A percentile compares a stretch with the other conserved stretches of the same genome.
Conservation (phyloP, 2,113 vertebrate species). For the Ceyx melanurus region DNA sequence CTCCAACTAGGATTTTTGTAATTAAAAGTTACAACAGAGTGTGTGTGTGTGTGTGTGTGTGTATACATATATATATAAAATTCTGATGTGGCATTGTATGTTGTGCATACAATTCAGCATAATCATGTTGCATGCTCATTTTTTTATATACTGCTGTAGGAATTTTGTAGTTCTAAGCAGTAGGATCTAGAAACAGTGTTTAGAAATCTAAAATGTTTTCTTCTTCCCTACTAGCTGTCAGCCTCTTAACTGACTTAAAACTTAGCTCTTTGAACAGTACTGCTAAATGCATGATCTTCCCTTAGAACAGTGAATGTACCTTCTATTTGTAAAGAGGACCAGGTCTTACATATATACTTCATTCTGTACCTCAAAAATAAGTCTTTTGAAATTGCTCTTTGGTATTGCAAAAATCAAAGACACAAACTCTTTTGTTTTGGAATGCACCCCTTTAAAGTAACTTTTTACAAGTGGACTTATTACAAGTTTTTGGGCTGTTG, state of each 20-base stretch:
- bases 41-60: background rate
- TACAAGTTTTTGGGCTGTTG: background rate
- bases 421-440: background rate
- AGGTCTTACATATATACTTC: background rate
- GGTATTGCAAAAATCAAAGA: background rate
- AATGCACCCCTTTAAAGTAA: background rate
- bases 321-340: background rate
- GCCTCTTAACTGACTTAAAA: background rate
- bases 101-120: background rate
- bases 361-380: background rate
- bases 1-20: background rate
- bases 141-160: background rate
- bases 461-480: background rate
- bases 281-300: background rate
- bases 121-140: background rate
- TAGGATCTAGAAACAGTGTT: background rate
- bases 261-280: background rate
- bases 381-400: background rate
- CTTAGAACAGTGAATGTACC: background rate
- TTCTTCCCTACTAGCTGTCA: background rate
- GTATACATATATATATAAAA: background rate
- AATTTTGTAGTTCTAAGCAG: background rate
- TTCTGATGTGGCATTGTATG: background rate
- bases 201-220: background rate
- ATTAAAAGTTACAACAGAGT: background rate